Conservation (phyloP, 2,113 vertebrate species). For the Semicossyphus pulcher region DNA sequence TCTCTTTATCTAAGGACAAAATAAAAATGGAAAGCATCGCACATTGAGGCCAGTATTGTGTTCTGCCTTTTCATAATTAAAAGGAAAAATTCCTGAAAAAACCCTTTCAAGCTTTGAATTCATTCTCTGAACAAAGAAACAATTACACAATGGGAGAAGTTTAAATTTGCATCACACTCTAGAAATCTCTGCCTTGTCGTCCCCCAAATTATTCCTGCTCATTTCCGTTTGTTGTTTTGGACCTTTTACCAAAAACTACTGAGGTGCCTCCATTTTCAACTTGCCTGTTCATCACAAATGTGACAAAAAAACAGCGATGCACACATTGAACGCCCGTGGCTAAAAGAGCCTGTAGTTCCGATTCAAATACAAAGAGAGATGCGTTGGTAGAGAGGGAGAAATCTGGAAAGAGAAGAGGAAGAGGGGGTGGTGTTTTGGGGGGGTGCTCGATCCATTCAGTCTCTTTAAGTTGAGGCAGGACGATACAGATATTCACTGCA, state of each 20-base stretch:
- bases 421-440: slow-evolving; percentile 20
- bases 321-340: slow-evolving; percentile 61
- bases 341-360: slow-evolving; percentile 79
- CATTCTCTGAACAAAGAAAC: slow-evolving; percentile 56
- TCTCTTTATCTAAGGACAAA: slow-evolving; percentile 79
- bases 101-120: slow-evolving; percentile 65
- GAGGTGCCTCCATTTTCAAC: slow-evolving; percentile 45
- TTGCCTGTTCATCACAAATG: slow-evolving; percentile 60
- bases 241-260: slow-evolving; percentile 52
- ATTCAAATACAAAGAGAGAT: slow-evolving; percentile 77
- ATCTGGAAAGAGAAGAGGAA: slow-evolving; percentile 48
- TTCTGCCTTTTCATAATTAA: slow-evolving; percentile 66
- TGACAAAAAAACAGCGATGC: slow-evolving; percentile 65
- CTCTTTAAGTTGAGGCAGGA: slow-evolving; percentile 61
- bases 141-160: slow-evolving; percentile 44
- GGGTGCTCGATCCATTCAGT: slow-evolving; percentile 66
- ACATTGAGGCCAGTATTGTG: slow-evolving; percentile 57
- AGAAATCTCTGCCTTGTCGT: slow-evolving; percentile 35
- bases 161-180: slow-evolving; percentile 65
- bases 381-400: slow-evolving; percentile 45
- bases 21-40: slow-evolving; percentile 67
- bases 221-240: slow-evolving; percentile 35
- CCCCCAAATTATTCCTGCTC: slow-evolving; percentile 26
- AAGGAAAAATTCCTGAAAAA: slow-evolving; percentile 69
- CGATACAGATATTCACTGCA: slow-evolving; percentile 68